phyloP scores from a whole-genome alignment of 2,888 invertebrate genomes.

The Eristalis tenax region DNA sequence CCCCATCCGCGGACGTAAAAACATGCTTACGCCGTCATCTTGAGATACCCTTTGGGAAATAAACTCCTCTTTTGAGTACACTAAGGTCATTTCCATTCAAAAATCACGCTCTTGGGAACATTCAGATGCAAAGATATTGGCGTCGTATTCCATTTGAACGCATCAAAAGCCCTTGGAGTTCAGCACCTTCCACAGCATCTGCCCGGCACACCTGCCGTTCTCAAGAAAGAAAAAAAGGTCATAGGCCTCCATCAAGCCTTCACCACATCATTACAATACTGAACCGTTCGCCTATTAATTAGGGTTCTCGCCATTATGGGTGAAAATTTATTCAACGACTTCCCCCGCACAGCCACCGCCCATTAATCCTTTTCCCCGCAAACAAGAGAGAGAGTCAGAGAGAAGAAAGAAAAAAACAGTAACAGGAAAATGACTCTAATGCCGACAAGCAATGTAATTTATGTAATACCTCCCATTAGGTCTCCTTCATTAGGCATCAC shows the following conservation, averaged over 20 bases:
- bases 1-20: no score
- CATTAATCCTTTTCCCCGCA: slow-evolving; percentile 51
- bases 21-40: no score
- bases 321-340: slow-evolving; percentile 15
- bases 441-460: slow-evolving; percentile 65
- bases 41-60: no score
- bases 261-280: slow-evolving; percentile 29
- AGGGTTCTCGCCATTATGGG: slow-evolving; percentile 14
- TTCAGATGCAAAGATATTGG: no score
- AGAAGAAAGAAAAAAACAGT: background rate
- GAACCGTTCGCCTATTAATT: slow-evolving; percentile 30
- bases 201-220: background rate
- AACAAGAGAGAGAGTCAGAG: background rate
- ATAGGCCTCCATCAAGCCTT: background rate
- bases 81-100: no score
- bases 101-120: no score
- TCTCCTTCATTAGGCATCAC: slow-evolving; percentile 68
- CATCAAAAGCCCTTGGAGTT: background rate
- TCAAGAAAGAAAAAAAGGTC: background rate
- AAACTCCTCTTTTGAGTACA: no score
- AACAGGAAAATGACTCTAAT: slow-evolving; percentile 24
- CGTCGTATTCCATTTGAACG: background rate
- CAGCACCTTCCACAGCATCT: background rate
- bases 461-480: slow-evolving; percentile 68
- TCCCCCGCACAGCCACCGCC: background rate